Evolutionary conservation across 2,113 vertebrate species (phyloP), one percentile per base, ranked within the genome.

Genomic region (Raja brachyura): DNA sequence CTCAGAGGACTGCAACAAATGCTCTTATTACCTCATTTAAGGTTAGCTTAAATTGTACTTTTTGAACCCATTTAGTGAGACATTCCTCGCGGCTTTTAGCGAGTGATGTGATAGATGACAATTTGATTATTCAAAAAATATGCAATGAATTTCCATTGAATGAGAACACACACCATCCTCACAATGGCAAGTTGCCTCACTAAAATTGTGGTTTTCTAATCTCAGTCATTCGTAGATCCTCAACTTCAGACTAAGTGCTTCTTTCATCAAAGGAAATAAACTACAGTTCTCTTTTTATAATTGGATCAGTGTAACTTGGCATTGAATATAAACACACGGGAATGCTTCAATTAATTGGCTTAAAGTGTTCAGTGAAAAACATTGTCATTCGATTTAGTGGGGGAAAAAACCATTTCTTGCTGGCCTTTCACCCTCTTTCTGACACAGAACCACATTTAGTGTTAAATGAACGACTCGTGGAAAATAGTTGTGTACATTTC

Each of bases 181-280:
- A 63, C 83, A 33, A n/a, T 88, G 83, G 31, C 83, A 88, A 31
- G 59, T 31, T 3, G 59, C 83, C 14, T 88, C 59, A 63, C 83
- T 88, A 63, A 88, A 88, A 66, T 33, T 66, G 83, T 88, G 28
- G 59, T 88, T 88, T 63, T 88, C 28, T 88, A 63, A 88, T 61
- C 83, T 88, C 59, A 28, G 28, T 88, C 28, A 63, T 18, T n/a
- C n/a, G 7, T 9, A 77, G 14, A 88, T 88, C 59, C 28, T 88
- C 83, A 88, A 16, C 28, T 88, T 88, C 83, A 88, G 28, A 86
- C 83, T 63, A 61, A 83, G 79, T 56, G 59, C n/a, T 88, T 88
- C 83, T 88, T 88, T 88, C 83, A 88, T 66, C 83, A 88, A 88
- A 88, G 56, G 83, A 88, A 88, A 88, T 66, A 63, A 63, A 88